Percentiles rank a stretch among this genome's conserved stretches.
Evolutionary conservation across 2,797 vertebrate species (phyloP).

Genomic region (Anguilla obscura): DNA sequence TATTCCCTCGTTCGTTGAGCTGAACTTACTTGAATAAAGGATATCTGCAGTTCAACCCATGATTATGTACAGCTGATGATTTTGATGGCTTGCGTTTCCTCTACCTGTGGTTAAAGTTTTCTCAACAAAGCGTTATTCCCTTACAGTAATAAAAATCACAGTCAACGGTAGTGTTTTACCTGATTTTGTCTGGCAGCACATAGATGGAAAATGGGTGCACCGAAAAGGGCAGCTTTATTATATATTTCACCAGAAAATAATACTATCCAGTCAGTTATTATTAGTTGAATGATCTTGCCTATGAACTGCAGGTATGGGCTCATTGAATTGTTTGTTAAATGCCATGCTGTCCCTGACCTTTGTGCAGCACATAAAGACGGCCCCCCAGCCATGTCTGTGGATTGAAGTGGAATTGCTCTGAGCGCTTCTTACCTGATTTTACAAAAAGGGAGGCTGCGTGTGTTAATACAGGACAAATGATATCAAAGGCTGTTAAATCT

Average conservation of each 20-base stretch:
- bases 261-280: not conserved
- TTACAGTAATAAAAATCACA: not conserved
- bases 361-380: conserved; percentile 38
- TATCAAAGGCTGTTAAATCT: conserved; percentile 11
- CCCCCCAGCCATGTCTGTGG: conserved; percentile 49
- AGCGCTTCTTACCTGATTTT: conserved; percentile 28
- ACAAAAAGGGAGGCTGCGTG: not conserved
- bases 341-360: not conserved
- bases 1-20: not conserved
- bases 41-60: not conserved
- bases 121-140: not conserved
- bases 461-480: not conserved
- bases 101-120: not conserved
- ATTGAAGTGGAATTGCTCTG: conserved; percentile 54
- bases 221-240: not conserved
- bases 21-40: not conserved
- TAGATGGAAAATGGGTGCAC: not conserved
- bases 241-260: not conserved
- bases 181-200: not conserved
- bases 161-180: not conserved
- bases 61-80: not conserved
- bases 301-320: not conserved
- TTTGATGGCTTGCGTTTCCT: not conserved
- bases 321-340: conserved; percentile 3
- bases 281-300: not conserved